Conservation (phyloP, 1,140 invertebrate species). For the Calephelis nemesis region DNA sequence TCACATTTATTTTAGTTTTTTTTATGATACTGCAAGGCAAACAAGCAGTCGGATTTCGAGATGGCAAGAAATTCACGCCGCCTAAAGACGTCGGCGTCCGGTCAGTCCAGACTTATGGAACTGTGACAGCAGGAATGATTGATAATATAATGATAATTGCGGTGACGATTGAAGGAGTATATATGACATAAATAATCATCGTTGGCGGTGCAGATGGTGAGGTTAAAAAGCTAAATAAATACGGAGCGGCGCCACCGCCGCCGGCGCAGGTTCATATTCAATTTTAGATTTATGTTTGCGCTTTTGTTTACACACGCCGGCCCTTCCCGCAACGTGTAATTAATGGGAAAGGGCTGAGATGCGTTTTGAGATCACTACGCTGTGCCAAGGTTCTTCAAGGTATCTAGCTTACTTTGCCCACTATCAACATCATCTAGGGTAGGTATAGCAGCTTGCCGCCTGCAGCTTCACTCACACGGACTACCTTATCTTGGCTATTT, state of each 20-base stretch:
- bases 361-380: conserved; percentile 6
- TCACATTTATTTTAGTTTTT: too few relatives aligned
- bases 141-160: too few relatives aligned
- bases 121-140: too few relatives aligned
- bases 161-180: neutral
- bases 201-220: conserved; percentile 3
- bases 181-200: conserved; percentile 6
- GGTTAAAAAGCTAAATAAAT: conserved; percentile 16
- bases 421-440: too few relatives aligned
- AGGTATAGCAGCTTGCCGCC: too few relatives aligned
- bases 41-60: too few relatives aligned
- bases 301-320: conserved; percentile 46
- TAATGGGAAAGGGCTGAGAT: conserved; percentile 29
- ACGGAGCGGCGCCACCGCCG: conserved; percentile 23
- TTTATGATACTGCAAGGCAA: too few relatives aligned
- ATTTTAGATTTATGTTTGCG: conserved; percentile 33
- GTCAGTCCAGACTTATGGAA: too few relatives aligned
- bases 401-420: neutral
- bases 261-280: conserved; percentile 32
- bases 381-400: neutral
- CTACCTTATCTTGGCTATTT: too few relatives aligned
- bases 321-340: conserved; percentile 39
- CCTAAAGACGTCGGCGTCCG: too few relatives aligned
- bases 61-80: too few relatives aligned
- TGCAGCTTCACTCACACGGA: too few relatives aligned